Evolutionary conservation across 1,140 invertebrate species (phyloP), one percentile per base, ranked within the genome.

Genomic region (Leptopilina boulardi): DNA sequence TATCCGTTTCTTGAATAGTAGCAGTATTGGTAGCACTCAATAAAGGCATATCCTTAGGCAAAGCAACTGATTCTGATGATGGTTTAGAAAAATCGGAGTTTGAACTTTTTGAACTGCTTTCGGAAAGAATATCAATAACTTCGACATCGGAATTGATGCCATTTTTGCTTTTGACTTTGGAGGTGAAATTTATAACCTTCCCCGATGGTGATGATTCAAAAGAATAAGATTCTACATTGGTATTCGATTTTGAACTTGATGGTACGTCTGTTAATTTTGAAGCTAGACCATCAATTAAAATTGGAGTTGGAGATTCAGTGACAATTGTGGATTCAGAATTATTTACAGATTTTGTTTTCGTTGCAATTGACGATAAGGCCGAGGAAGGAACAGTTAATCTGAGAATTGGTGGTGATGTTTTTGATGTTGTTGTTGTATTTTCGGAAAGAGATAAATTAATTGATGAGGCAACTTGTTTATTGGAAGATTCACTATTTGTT

Each of bases 401-500:
- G n/a, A 51, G n/a, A 51, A 51, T n/a, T 38, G 71, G 11, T 44
- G 44, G 11, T 11, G 6, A 11, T 47, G 41, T 1, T 23, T 11
- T 5, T 13, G 34, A 15, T 15, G 0, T 18, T 51, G 13, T 23
- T 26, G 10, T 1, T 26, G 21, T 2, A n/a, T 18, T 51, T 51
- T n/a, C 0, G n/a, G 47, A 2, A 3, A 38, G 5, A 8, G 34
- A 38, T 38, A 9, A 38, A 38, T 6, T 38, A 38, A 38, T n/a
- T n/a, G 42, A 3, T 11, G 47, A 51, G 3, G 15, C 1, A 51
- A 8, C 2, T 1, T n/a, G 10, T 2, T 41, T n/a, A 13, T 72
- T 18, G 15, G 23, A n/a, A 30, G 18, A 6, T 38, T 72, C 59
- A 10, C 54, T 18, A 77, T 76, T 30, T 54, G 34, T 42, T 76